These are phyloP conservation scores for Polymixis lichenea DNA, from an alignment of 2,888 invertebrate species.

Conservation along the genomic window DNA sequence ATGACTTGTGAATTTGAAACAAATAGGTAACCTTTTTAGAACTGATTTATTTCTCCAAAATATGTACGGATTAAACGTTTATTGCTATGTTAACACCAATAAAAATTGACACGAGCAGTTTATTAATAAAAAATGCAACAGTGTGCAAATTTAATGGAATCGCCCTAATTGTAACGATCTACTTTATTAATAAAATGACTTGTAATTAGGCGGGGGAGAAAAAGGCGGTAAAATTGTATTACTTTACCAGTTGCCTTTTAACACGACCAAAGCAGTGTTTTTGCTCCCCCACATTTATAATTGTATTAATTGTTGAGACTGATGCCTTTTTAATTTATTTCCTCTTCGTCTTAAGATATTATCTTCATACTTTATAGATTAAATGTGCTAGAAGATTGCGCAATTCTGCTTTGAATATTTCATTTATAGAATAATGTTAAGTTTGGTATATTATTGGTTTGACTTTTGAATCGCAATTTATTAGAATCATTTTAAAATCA, in stretches of 20 bases:
- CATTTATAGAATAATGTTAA: background rate
- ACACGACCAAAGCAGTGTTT: constrained; percentile 84
- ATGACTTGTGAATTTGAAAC: constrained; percentile 82
- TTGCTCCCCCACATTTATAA: constrained; percentile 84
- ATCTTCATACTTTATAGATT: constrained; percentile 65
- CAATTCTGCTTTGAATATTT: constrained; percentile 42
- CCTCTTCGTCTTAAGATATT: constrained; percentile 57
- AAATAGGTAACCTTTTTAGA: constrained; percentile 66
- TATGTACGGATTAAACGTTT: background rate
- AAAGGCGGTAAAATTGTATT: constrained; percentile 88
- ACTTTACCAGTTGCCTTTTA: constrained; percentile 79
- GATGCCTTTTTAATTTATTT: constrained; percentile 80
- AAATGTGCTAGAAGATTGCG: constrained; percentile 48
- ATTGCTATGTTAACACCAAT: constrained; percentile 37
- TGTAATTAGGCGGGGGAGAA: constrained; percentile 88
- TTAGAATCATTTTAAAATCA: background rate
- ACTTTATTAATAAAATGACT: constrained; percentile 88
- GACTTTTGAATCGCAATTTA: background rate
- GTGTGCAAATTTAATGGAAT: constrained; percentile 68
- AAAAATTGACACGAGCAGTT: constrained; percentile 21
- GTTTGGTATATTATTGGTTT: background rate
- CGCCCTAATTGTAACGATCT: constrained; percentile 85
- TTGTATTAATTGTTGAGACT: constrained; percentile 86
- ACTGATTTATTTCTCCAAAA: constrained; percentile 61
- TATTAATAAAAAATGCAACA: constrained; percentile 40